Evolutionary conservation across 2,888 invertebrate species (phyloP).

Genomic region (Syrphus vitripennis): DNA sequence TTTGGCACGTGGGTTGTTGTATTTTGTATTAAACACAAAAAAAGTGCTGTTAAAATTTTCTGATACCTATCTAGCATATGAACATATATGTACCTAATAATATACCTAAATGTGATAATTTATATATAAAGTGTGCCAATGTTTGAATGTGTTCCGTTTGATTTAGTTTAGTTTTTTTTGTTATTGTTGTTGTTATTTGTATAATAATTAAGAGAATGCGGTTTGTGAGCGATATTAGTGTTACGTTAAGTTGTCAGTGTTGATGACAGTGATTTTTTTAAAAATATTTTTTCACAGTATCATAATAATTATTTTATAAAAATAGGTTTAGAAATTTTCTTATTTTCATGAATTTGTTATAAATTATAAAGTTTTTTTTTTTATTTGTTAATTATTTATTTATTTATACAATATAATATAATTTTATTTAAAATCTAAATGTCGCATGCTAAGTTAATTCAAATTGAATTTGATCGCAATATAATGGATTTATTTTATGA

Average conservation of each 20-base stretch:
- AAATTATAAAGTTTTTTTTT: constrained; percentile 30
- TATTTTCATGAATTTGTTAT: constrained; percentile 34
- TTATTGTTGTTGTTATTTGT: constrained; percentile 6
- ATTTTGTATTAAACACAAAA: background rate
- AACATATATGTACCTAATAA: too few species aligned
- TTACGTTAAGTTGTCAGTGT: constrained; percentile 16
- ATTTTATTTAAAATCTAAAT: constrained; percentile 27
- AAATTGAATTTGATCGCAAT: constrained; percentile 79
- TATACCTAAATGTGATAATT: constrained; percentile 42
- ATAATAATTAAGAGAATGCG: background rate
- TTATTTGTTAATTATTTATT: constrained; percentile 32
- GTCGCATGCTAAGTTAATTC: constrained; percentile 73
- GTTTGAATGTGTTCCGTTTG: constrained; percentile 39
- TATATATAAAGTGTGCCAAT: constrained; percentile 29
- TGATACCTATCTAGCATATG: too few species aligned
- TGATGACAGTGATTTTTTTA: constrained; percentile 16
- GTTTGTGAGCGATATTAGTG: constrained; percentile 20
- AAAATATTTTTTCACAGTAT: background rate
- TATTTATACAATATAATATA: constrained; percentile 39
- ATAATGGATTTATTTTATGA: constrained; percentile 79
- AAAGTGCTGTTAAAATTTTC: constrained; percentile 36
- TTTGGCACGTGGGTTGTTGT: constrained; percentile 37
- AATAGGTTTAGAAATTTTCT: constrained; percentile 2
- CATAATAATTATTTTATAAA: background rate
- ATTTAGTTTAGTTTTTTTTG: constrained; percentile 8